Evolutionary conservation across 37 sponge, comb jelly and placozoan genomes (phyloP).

Genomic region (Haliclona indistincta): DNA sequence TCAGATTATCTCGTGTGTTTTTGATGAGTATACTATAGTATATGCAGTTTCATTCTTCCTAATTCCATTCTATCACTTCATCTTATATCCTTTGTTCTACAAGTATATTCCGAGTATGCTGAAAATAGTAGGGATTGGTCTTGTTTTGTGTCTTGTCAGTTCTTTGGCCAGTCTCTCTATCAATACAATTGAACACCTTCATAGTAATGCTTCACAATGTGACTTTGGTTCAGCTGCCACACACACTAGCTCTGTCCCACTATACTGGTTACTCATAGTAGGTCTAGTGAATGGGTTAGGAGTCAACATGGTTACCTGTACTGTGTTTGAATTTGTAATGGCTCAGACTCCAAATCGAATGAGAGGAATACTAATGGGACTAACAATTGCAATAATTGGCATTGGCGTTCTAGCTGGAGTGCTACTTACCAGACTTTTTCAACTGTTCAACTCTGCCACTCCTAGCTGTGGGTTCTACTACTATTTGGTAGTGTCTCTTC

Average conservation of each 20-base stretch:
- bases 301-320: neutral
- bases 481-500: no score
- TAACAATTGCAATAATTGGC: no score
- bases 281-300: neutral
- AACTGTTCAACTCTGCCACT: no score
- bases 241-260: neutral
- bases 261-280: neutral
- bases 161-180: neutral
- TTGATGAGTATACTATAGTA: no score
- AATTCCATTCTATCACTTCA: neutral
- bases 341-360: neutral
- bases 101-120: neutral
- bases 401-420: no score
- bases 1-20: no score
- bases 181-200: neutral
- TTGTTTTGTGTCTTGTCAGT: neutral
- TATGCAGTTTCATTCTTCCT: neutral
- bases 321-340: neutral
- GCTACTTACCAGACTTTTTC: no score
- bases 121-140: neutral
- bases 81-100: neutral
- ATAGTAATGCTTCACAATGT: neutral
- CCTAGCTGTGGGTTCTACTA: no score
- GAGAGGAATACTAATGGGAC: neutral
- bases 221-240: neutral